These are phyloP conservation scores for Amiota mariae DNA, from an alignment of 2,888 invertebrate genomes.

Conservation along the genomic window DNA sequence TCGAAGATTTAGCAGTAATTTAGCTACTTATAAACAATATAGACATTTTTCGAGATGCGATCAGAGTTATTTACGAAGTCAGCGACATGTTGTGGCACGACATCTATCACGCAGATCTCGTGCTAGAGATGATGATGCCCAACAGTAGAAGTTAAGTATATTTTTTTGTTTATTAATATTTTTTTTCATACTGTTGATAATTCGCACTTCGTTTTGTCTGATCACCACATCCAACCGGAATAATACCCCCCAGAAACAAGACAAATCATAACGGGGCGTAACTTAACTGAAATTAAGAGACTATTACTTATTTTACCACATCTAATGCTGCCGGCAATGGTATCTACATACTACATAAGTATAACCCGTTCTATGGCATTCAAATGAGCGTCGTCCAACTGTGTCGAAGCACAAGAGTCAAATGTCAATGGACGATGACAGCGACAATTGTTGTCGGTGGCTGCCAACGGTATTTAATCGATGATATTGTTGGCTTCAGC, in stretches of 20 bases:
- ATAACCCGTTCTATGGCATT: not conserved
- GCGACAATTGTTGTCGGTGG: not conserved
- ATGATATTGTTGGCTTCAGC: not conserved
- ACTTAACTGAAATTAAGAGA: not conserved
- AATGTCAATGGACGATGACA: constrained; percentile 19
- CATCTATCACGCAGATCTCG: constrained; percentile 18
- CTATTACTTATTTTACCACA: no score
- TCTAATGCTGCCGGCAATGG: not conserved
- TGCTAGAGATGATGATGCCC: constrained; percentile 1
- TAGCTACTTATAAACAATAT: not conserved
- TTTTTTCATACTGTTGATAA: no score
- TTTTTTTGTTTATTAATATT: no score
- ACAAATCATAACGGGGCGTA: constrained; percentile 11
- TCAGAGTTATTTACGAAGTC: constrained; percentile 5
- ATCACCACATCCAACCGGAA: no score
- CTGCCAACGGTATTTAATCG: constrained; percentile 1
- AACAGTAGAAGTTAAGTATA: not conserved
- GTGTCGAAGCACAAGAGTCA: not conserved
- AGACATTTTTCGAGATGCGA: constrained; percentile 11
- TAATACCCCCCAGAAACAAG: not conserved
- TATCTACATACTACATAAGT: not conserved
- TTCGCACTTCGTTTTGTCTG: no score
- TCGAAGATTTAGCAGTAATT: not conserved
- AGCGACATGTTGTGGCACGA: constrained; percentile 1
- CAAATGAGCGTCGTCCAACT: not conserved